A percentile compares a stretch with the other conserved stretches of the same genome.
Evolutionary conservation across 2,888 invertebrate species (phyloP).

Genomic region (Seira musarum): DNA sequence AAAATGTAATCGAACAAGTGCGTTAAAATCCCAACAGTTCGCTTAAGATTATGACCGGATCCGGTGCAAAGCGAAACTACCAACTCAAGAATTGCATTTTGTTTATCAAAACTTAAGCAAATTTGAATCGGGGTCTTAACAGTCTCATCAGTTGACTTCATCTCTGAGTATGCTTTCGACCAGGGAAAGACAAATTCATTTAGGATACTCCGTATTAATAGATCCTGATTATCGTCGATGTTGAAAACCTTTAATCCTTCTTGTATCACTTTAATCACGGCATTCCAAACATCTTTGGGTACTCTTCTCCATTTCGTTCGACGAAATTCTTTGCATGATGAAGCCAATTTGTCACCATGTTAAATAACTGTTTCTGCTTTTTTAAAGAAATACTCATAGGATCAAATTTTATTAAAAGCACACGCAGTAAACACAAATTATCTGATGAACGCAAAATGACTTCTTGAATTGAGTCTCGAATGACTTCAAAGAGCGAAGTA

Average conservation of each 20-base stretch:
- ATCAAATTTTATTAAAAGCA: slow-evolving; percentile 80
- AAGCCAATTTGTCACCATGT: slow-evolving; percentile 85
- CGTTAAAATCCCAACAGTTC: slow-evolving; percentile 87
- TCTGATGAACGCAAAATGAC: slow-evolving; percentile 84
- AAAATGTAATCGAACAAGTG: slow-evolving; percentile 87
- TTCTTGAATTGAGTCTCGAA: slow-evolving; percentile 78
- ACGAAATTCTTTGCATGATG: slow-evolving; percentile 78
- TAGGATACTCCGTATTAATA: slow-evolving; percentile 86
- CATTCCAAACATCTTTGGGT: slow-evolving; percentile 86
- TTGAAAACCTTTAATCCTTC: slow-evolving; percentile 90
- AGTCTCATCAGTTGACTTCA: slow-evolving; percentile 79
- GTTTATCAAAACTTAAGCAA: slow-evolving; percentile 88
- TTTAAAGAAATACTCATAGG: slow-evolving; percentile 79
- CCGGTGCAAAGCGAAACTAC: slow-evolving; percentile 91
- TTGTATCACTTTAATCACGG: slow-evolving; percentile 91
- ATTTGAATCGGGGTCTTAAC: slow-evolving; percentile 81
- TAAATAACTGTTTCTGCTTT: slow-evolving; percentile 80
- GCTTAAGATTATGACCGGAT: slow-evolving; percentile 92
- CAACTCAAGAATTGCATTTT: slow-evolving; percentile 92
- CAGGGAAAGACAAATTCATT: slow-evolving; percentile 97
- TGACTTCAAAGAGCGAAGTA: slow-evolving; percentile 79
- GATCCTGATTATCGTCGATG: slow-evolving; percentile 87
- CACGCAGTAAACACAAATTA: slow-evolving; percentile 77
- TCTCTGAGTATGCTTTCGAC: slow-evolving; percentile 87
- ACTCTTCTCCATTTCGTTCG: slow-evolving; percentile 76